Evolutionary conservation across 1,140 invertebrate genomes (phyloP).

Genomic region (Macrostomum lignano): DNA sequence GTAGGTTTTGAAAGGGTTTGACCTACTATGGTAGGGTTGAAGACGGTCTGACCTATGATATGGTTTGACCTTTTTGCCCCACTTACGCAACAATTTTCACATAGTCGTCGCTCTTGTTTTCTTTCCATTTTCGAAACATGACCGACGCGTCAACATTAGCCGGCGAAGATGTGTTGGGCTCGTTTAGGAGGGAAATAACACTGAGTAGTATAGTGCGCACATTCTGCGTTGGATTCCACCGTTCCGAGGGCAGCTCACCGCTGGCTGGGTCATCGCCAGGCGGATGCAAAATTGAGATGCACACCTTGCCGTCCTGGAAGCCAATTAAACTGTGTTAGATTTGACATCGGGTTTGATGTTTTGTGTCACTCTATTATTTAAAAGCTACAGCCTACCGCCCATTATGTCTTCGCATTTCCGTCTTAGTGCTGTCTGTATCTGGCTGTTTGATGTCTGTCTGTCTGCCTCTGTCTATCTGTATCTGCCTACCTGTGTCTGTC

Average conservation of each 20-base stretch:
- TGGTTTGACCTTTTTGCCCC: no score
- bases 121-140: conserved; percentile 92
- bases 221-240: conserved; percentile 99
- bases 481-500: no score
- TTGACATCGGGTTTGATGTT: background rate
- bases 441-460: no score
- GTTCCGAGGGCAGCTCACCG: conserved; percentile 85
- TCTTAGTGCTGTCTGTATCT: no score
- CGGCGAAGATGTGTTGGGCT: conserved; percentile 94
- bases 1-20: no score
- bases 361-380: background rate
- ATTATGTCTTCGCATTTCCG: no score
- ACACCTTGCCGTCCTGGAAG: conserved; percentile 47
- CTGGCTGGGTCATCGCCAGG: conserved; percentile 94
- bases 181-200: conserved; percentile 89
- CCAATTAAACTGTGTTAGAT: background rate
- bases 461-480: no score
- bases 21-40: no score
- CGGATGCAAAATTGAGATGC: conserved; percentile 94
- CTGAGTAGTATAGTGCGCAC: conserved; percentile 85
- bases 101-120: conserved; percentile 93
- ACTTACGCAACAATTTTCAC: no score
- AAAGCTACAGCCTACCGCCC: background rate
- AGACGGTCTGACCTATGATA: no score
- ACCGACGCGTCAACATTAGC: conserved; percentile 98